Evolutionary conservation across 2,888 invertebrate species (phyloP), one percentile per base, ranked within the genome.

Genomic region (Caenorhabditis sp.): DNA sequence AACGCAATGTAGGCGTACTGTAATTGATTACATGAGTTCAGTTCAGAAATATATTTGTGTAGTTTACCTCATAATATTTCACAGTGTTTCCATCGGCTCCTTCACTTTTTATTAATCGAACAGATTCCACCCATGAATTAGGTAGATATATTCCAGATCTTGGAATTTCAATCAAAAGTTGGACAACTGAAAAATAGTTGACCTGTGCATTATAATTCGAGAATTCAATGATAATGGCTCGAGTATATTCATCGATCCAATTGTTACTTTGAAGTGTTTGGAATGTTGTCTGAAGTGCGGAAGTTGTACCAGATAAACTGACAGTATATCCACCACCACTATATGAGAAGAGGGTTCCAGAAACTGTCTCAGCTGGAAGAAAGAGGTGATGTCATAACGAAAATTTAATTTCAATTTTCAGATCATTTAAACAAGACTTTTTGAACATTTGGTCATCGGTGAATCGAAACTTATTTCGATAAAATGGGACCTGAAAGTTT

Each of bases 171-270:
- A 83, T 60, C 0, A 83, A 26, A 14, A 83, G 56, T 59, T 83
- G 81, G 8, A 79, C 71, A 3, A 83, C 81, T 27, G 78, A 75
- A 58, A 81, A 83, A 59, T 81, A 80, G 67, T 83, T 89, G 52
- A 88, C 82, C 77, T 89, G 88, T 8, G 88, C 87, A 70, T 91
- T 91, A 83, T 90, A 91, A 38, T 89, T 88, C 0, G 90, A 89
- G 78, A 91, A 90, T 75, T 91, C 90, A n/a, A 90, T 86, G 71
- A 90, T 88, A 5, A 91, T 87, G 3, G 90, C 90, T 57, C 91
- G 72, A 1, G 91, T 90, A 74, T 88, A 85, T 53, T 73, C 66
- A 59, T 80, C 79, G 20, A 79, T 77, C 79, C 79, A 80, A 36
- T 66, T 20, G n/a, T 88, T 84, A 7, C 82, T 65, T 72, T 89